These are phyloP conservation scores for Ellobium chinense DNA, from an alignment of 2,888 invertebrate genomes.

Conservation along the genomic window DNA sequence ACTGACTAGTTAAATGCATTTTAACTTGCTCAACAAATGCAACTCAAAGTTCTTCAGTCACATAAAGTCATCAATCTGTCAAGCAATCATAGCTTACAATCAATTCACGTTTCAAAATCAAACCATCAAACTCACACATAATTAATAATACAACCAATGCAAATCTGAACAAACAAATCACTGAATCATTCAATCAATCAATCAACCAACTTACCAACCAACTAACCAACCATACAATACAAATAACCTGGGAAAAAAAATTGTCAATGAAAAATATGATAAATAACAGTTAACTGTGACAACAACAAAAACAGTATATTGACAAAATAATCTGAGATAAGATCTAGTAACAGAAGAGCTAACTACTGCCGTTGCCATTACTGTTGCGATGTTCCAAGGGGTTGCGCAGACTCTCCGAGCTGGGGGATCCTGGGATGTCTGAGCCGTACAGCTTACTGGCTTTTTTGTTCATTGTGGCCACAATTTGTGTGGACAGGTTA, in stretches of 20 bases:
- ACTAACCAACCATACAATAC: too few relatives aligned
- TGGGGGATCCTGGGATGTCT: slow-evolving; percentile 67
- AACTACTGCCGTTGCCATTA: slow-evolving; percentile 62
- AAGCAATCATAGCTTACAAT: too few relatives aligned
- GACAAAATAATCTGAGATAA: neutral
- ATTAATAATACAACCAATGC: too few relatives aligned
- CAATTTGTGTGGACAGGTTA: slow-evolving; percentile 95
- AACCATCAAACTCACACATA: too few relatives aligned
- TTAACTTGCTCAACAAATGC: too few relatives aligned
- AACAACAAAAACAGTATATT: neutral
- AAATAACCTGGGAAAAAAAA: neutral
- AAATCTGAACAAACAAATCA: too few relatives aligned
- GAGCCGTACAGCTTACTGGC: slow-evolving; percentile 99
- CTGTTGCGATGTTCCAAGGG: slow-evolving; percentile 76
- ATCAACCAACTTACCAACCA: too few relatives aligned
- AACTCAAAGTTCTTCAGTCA: too few relatives aligned
- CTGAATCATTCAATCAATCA: too few relatives aligned
- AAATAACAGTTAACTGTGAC: neutral
- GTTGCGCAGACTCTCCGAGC: slow-evolving; percentile 66
- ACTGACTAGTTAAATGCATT: too few relatives aligned
- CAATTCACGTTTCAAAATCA: too few relatives aligned
- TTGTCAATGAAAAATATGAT: neutral
- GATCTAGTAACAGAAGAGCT: slow-evolving; percentile 23
- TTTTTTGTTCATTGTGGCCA: slow-evolving; percentile 98
- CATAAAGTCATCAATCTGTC: too few relatives aligned